phyloP scores from a whole-genome alignment of 2,888 invertebrate genomes.

The Tetheella fluctuosa region DNA sequence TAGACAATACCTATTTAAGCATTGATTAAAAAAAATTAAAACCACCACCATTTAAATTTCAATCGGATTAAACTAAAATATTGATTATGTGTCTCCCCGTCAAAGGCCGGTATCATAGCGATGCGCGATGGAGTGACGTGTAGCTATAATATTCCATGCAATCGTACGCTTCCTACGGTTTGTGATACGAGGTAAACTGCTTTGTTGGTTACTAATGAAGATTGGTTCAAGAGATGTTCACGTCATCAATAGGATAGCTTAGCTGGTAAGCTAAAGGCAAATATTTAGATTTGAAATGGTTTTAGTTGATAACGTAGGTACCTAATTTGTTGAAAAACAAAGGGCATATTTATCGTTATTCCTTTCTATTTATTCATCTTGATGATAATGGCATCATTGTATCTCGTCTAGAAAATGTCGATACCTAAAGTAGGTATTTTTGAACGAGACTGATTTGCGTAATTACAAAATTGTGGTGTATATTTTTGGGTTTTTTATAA shows the following conservation, averaged over 20 bases:
- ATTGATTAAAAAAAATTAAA: neutral
- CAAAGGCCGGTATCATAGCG: neutral
- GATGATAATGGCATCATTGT: too few relatives aligned
- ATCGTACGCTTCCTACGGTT: neutral
- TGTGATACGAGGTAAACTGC: conserved; percentile 1
- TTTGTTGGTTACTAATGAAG: neutral
- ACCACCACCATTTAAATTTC: neutral
- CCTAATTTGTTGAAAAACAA: too few relatives aligned
- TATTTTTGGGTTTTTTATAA: too few relatives aligned
- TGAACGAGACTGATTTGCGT: too few relatives aligned
- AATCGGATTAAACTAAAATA: neutral
- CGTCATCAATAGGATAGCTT: neutral
- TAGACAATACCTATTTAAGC: too few relatives aligned
- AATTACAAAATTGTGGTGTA: too few relatives aligned
- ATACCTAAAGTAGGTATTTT: too few relatives aligned
- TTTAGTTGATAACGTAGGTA: neutral
- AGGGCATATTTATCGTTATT: too few relatives aligned
- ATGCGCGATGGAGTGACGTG: neutral
- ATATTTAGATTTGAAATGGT: neutral
- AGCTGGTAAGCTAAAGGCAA: neutral
- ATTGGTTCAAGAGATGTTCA: neutral
- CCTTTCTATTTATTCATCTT: too few relatives aligned
- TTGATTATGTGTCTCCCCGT: neutral
- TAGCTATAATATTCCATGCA: conserved; percentile 2
- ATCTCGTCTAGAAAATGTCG: too few relatives aligned